Percentiles rank a stretch among this genome's conserved stretches.
Evolutionary conservation across 2,797 vertebrate genomes (phyloP).

Genomic region (Spea hammondii): DNA sequence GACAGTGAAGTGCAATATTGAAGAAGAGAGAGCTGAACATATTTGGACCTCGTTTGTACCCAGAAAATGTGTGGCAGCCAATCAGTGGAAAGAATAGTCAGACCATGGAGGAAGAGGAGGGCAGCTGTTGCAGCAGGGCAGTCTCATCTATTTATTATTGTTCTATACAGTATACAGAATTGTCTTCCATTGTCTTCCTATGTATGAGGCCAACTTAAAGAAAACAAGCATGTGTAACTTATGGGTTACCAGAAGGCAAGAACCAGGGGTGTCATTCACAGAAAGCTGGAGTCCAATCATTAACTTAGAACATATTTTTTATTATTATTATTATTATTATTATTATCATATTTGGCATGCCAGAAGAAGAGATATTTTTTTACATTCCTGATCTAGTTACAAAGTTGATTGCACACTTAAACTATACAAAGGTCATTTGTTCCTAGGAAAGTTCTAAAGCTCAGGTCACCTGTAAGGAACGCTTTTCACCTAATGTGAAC

Average conservation of each 20-base stretch:
- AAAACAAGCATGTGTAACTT: constrained; percentile 27
- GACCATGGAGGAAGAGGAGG: too few relatives aligned
- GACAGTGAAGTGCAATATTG: too few relatives aligned
- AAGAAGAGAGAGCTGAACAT: too few relatives aligned
- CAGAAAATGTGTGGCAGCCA: too few relatives aligned
- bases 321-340: constrained; percentile 8
- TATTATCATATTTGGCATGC: not conserved
- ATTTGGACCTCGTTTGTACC: too few relatives aligned
- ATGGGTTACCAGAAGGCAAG: constrained; percentile 5
- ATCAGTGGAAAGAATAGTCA: too few relatives aligned
- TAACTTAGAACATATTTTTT: not conserved
- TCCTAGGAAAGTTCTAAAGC: too few relatives aligned
- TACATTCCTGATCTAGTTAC: not conserved
- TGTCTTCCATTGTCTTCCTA: constrained; percentile 19
- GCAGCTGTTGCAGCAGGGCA: too few relatives aligned
- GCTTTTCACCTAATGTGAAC: not conserved
- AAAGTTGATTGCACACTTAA: not conserved
- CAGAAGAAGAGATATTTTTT: not conserved
- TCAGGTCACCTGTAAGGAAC: not conserved
- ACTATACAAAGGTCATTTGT: too few relatives aligned
- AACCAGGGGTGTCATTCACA: constrained; percentile 27
- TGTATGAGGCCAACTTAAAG: constrained; percentile 11
- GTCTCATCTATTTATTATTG: too few relatives aligned
- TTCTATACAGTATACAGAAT: too few relatives aligned
- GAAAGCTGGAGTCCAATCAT: constrained; percentile 17